Evolutionary conservation across 2,113 vertebrate species (phyloP).

Genomic region (Agapornis roseicollis): DNA sequence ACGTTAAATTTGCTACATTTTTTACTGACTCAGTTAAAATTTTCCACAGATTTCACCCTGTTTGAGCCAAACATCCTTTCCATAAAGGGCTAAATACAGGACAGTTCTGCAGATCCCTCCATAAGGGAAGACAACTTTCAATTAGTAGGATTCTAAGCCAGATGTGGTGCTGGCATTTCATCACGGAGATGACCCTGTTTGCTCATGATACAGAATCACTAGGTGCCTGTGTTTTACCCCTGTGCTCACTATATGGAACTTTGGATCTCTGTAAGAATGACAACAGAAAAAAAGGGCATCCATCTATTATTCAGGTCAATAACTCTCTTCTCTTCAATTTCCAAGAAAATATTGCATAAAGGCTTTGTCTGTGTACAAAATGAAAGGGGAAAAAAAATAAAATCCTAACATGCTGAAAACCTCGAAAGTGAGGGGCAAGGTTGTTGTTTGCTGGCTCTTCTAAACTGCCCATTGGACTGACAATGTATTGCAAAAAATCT

Average conservation of each 20-base stretch:
- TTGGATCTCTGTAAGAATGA: not conserved
- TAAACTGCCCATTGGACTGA: not conserved
- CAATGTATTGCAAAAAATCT: not conserved
- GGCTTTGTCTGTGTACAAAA: not conserved
- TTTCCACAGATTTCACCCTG: not conserved
- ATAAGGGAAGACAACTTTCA: not conserved
- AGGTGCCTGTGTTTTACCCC: not conserved
- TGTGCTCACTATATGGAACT: not conserved
- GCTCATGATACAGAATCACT: not conserved
- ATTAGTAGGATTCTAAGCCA: not conserved
- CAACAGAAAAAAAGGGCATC: not conserved
- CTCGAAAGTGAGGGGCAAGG: not conserved
- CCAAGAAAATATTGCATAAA: not conserved
- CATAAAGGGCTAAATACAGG: not conserved
- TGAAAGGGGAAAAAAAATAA: not conserved
- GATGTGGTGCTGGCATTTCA: fast-evolving
- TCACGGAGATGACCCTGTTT: not conserved
- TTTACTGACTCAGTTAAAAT: not conserved
- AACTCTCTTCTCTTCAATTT: not conserved
- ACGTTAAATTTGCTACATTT: not conserved
- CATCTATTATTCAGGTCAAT: not conserved
- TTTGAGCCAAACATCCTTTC: not conserved
- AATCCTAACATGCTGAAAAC: not conserved
- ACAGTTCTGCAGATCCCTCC: not conserved
- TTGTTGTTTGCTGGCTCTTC: not conserved